A percentile compares a stretch with the other conserved stretches of the same genome.
phyloP scores from a whole-genome alignment of 2,113 vertebrate genomes.

The Ceyx melanurus region DNA sequence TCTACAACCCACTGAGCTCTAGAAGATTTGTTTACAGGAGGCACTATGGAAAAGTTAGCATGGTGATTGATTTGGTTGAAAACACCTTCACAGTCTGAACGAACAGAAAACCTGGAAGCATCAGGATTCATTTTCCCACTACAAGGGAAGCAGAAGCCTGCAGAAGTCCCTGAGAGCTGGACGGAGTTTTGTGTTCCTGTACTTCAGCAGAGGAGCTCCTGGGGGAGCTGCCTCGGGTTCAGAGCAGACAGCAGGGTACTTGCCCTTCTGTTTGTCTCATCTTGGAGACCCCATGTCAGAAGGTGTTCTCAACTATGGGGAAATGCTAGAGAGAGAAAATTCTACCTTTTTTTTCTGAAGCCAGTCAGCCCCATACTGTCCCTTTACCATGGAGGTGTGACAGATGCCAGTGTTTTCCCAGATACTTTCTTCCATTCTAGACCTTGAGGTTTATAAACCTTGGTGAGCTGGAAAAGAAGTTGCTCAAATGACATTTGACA shows the following conservation, averaged over 20 bases:
- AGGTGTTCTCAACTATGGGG: background rate
- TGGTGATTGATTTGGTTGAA: background rate
- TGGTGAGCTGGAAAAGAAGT: background rate
- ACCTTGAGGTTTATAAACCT: background rate
- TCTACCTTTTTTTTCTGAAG: background rate
- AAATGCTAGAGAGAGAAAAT: background rate
- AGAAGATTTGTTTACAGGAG: background rate
- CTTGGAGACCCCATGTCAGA: background rate
- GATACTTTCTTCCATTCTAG: background rate
- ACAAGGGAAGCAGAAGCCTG: background rate
- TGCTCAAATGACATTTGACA: background rate
- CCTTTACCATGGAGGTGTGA: background rate
- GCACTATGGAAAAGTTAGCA: background rate
- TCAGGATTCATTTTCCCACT: background rate
- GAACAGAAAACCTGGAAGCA: too few species aligned
- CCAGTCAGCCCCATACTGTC: background rate
- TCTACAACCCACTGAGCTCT: background rate
- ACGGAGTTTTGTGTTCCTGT: background rate
- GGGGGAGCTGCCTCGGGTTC: background rate
- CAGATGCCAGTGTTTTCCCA: background rate
- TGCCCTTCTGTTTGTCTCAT: background rate
- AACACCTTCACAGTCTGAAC: background rate
- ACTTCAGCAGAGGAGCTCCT: background rate
- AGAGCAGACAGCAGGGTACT: background rate
- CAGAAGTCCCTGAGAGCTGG: background rate